Base-by-base conservation (phyloP, 2,888 invertebrate species). In the Brachylomia viminalis region DNA sequence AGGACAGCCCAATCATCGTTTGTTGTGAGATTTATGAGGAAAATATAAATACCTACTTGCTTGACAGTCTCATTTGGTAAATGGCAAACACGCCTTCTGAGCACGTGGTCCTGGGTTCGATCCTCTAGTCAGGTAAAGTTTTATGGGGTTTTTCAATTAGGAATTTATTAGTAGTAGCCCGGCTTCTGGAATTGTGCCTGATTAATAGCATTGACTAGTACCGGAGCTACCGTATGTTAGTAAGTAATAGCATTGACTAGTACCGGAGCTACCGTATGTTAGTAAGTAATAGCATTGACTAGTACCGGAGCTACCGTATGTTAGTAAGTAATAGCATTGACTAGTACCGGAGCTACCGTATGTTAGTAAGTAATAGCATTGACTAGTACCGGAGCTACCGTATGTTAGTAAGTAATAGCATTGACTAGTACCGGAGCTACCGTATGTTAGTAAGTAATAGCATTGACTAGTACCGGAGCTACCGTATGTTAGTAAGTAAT, bases 1-100 rank as follows among this genome's bases (percentile, higher is more conserved):
- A 80, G 42, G 42, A 65, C 69, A 61, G 58, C 23, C 69, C 65
- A 61, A 65, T 61, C 65, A 80, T 70, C 65, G 54, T 61, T 54
- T 65, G 69, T 42, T 42, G 38, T 80, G 38, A n/a, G 62, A 73
- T 58, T 73, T 54, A 59, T 61, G 42, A 69, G n/a, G 23, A 59
- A 59, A 65, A 59, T 52, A 65, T 42, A 33, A 58, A 49, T 30
- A 47, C 27, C 30, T 30, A 58, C 49, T 33, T 33, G 17, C 17
- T 38, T 30, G n/a, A 33, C 56, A 17, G 61, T 20, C 30, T 54
- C 11, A 17, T 42, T 38, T 17, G 33, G 27, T 33, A 11, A 11
- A 17, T 27, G 13, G 30, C n/a, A 61, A 42, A 7, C 5, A 30
- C 27, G 10, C n/a, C 30, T 68, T 20, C 56, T 47, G 45, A 47